Base-by-base conservation (phyloP, 2,797 vertebrate genomes). In the Typhlichthys eigenmanni region DNA sequence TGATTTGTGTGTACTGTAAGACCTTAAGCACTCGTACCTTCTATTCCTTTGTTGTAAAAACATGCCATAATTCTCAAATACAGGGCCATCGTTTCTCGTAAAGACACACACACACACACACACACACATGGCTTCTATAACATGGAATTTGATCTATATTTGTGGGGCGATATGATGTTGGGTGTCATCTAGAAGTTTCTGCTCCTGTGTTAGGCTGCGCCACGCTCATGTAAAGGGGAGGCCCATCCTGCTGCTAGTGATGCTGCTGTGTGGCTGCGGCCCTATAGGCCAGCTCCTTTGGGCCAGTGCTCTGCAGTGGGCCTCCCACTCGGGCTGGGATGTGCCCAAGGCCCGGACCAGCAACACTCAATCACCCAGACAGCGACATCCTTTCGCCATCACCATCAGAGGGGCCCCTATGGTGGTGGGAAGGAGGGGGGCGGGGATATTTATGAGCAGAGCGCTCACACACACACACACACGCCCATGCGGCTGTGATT, bases 311-410 rank as follows among this genome's bases (percentile, higher is more conserved):
- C 80, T 78, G 85, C 82, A 51, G 82, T 69, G 52, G 87, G 84
- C 85, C 86, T 86, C 83, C 85, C 83, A 75, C 84, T 81, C 45
- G 71, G 71, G 85, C 85, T 80, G 74, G 82, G 87, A 89, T 86
- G 85, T 79, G 88, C 89, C 84, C 86, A 83, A 80, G 81, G 86
- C 89, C 89, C 72, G 80, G 81, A 89, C 78, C 86, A 82, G 81
- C 80, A 85, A 87, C 90, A 84, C 83, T 93, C 92, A 85, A 92
- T 93, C 92, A 93, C 85, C 75, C 83, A 87, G 91, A 92, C 90
- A 91, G 91, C 85, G 85, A 91, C 92, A 93, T 91, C 91, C 91
- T 90, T 88, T 91, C 83, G 78, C 87, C 91, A 88, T 91, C 86
- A 88, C 85, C 86, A 88, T 91, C 89, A 87, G 84, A 87, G 90